Evolutionary conservation across 1,140 invertebrate genomes (phyloP).

Genomic region (Neocloeon triangulifer): DNA sequence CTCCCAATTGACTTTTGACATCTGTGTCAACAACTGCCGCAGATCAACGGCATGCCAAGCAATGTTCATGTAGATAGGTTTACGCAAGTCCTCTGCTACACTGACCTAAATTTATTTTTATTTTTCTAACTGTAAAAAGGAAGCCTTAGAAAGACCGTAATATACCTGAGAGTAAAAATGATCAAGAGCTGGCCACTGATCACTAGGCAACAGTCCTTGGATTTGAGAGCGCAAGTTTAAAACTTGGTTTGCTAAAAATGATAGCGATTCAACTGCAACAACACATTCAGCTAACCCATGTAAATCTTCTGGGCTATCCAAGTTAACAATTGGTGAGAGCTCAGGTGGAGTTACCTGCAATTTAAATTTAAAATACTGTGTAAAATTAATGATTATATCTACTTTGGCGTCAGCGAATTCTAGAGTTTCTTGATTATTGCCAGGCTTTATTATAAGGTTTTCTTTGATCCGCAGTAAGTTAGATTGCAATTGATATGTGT

Average conservation of each 20-base stretch:
- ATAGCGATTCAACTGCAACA: conserved; percentile 75
- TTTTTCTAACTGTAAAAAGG: background rate
- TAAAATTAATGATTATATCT: background rate
- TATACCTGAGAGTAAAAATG: conserved; percentile 43
- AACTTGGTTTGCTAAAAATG: conserved; percentile 74
- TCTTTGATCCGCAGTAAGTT: conserved; percentile 54
- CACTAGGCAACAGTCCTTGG: conserved; percentile 46
- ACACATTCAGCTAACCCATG: conserved; percentile 67
- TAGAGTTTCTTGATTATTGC: conserved; percentile 15
- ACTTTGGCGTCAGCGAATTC: conserved; percentile 8
- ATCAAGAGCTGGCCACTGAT: conserved; percentile 34
- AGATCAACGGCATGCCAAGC: conserved; percentile 58
- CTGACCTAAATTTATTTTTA: conserved; percentile 24
- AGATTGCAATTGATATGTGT: conserved; percentile 40
- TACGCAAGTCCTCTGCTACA: conserved; percentile 45
- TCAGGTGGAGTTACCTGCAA: conserved; percentile 30
- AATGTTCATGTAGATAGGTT: conserved; percentile 68
- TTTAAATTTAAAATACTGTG: conserved; percentile 4
- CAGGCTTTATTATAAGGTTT: conserved; percentile 27
- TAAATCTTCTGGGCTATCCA: conserved; percentile 43
- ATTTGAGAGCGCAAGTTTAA: conserved; percentile 62
- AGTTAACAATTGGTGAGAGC: conserved; percentile 45
- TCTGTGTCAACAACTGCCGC: conserved; percentile 49
- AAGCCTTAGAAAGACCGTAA: conserved; percentile 10
- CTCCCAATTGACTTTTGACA: conserved; percentile 90